A percentile compares a stretch with the other conserved stretches of the same genome.
Evolutionary conservation across 2,797 vertebrate genomes (phyloP).

Genomic region (Sciurus carolinensis): DNA sequence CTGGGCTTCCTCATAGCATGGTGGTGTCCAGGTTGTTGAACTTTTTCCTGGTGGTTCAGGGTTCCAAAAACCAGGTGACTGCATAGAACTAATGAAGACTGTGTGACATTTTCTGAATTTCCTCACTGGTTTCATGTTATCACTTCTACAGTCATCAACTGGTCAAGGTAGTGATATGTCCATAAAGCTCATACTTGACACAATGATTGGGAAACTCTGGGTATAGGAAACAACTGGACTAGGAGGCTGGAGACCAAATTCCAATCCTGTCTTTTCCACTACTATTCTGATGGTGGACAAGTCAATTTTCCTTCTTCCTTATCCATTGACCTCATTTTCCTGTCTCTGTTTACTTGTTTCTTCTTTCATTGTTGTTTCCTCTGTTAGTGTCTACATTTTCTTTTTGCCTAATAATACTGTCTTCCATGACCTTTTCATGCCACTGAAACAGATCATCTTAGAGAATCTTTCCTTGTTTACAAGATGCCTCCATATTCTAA

Average conservation of each 20-base stretch:
- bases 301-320: not conserved
- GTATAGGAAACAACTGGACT: not conserved
- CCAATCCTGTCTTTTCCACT: not conserved
- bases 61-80: not conserved
- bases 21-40: rapidly evolving
- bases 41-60: not conserved
- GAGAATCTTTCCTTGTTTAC: not conserved
- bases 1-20: not conserved
- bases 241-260: not conserved
- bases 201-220: not conserved
- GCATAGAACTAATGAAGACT: not conserved
- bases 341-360: not conserved
- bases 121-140: not conserved
- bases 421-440: not conserved
- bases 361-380: not conserved
- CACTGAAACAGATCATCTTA: not conserved
- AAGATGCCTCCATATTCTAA: not conserved
- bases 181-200: not conserved
- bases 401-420: not conserved
- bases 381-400: not conserved
- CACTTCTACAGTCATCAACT: not conserved
- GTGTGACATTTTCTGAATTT: not conserved
- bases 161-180: not conserved
- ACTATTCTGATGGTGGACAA: not conserved
- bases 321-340: not conserved